Conservation (phyloP, 2,888 invertebrate species). For the Andrena fulva region DNA sequence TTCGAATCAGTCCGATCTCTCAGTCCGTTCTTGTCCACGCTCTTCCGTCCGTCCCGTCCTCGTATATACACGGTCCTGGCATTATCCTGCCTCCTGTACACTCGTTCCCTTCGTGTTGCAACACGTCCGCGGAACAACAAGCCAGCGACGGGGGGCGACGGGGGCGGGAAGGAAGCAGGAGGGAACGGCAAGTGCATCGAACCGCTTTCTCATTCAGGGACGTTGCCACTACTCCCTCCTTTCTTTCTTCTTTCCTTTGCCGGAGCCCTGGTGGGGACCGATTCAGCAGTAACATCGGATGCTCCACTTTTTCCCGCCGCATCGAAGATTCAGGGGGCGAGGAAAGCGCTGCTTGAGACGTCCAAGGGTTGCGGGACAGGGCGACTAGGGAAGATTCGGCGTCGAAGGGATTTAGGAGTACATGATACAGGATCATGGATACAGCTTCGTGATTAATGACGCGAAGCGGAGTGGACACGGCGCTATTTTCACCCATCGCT, state of each 20-base stretch:
- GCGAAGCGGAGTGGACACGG: not conserved
- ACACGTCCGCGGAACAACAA: constrained; percentile 48
- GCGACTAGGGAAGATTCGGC: too few species aligned
- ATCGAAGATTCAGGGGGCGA: not conserved
- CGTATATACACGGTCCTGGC: constrained; percentile 54
- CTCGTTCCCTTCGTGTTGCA: constrained; percentile 60
- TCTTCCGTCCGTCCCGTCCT: constrained; percentile 34
- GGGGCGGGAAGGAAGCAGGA: constrained; percentile 2
- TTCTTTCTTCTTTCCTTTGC: constrained; percentile 13
- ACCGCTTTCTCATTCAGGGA: constrained; percentile 73
- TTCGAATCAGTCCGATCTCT: constrained; percentile 48
- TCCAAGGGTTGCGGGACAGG: not conserved
- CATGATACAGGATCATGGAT: not conserved
- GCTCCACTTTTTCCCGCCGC: constrained; percentile 14
- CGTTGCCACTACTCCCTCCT: constrained; percentile 40
- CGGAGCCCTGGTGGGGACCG: constrained; percentile 6
- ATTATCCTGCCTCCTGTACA: constrained; percentile 63
- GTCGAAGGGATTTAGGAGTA: too few species aligned
- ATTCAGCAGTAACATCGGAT: constrained; percentile 27
- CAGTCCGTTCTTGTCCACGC: constrained; percentile 34
- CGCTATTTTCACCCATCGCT: constrained; percentile 29
- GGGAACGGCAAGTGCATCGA: constrained; percentile 68
- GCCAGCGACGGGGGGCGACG: constrained; percentile 15
- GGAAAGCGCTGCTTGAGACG: not conserved
- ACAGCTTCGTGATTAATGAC: constrained; percentile 11